Base-by-base conservation (phyloP, 1,140 invertebrate species). In the Capitella teleta region DNA sequence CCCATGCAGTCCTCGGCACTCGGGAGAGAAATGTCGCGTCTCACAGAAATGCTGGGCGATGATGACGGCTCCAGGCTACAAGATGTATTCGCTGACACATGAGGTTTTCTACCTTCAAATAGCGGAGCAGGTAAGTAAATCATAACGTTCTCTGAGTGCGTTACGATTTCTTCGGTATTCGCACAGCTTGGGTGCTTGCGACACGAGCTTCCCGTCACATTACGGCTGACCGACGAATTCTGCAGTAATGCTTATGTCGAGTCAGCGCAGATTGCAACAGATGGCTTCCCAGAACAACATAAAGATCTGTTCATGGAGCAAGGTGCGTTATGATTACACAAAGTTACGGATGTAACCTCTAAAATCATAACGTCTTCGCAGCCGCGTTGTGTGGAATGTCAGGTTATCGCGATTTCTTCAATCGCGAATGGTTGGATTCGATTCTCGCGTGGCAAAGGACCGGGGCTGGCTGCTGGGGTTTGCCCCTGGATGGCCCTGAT, bases 221-320 rank as follows among this genome's bases (percentile, higher is more conserved):
- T 51, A 0, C 30, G 25, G 5, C 45, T 66, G 10, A 47, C 53
- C 6, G 59, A 57, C 46, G 47, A 43, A 6, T 65, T 61, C 49
- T 68, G 66, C 45, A 56, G 57, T 34, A 64, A 64, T 49, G 64
- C 66, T 54, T 38, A 62, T 46, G 44, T 30, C 3, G 63, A 65
- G 51, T 57, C 63, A 18, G 41, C 47, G 3, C 24, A 28, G 4
- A 57, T 66, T n/a, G 58, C 59, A 10, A 46, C 50, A 3, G 43
- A 46, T 6, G 58, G 52, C 5, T 66, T 57, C 54, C 57, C 57
- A 3, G 37, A 45, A 21, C 43, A 37, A 8, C 48, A 47, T 45
- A 60, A 58, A 23, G 66, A 68, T 41, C 56, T 68, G 25, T 68
- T 68, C 49, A 68, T 68, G 64, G 66, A 68, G 46, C 57, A 66